Evolutionary conservation across 2,888 invertebrate genomes (phyloP), one percentile per base, ranked within the genome.

Genomic region (Camptogramma bilineatum): DNA sequence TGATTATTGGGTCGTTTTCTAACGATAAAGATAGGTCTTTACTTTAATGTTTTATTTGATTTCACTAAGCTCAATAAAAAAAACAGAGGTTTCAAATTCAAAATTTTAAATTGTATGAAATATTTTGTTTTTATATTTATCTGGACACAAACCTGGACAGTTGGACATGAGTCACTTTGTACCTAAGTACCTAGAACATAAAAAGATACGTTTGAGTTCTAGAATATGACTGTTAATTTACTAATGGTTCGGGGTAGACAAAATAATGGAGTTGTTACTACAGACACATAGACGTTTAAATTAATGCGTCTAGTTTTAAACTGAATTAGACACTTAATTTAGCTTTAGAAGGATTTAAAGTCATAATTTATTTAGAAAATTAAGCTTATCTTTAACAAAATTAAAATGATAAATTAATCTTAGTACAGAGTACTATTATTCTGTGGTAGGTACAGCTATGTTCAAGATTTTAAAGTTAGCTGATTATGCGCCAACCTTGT

Each of bases 241-340:
- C 46, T 59, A 64, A 55, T 54, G 53, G 39, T 13, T 21, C 56
- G 31, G 47, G 52, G 42, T 48, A 44, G 7, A 61, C 48, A 5
- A 53, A 56, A 57, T 64, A 60, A 60, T 64, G 18, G 48, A 34
- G 21, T 31, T 10, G 55, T 21, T 55, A 52, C 9, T 60, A 10
- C 17, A 47, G 54, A 51, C 54, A 52, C 58, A 48, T 10, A 39
- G 21, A 53, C 8, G 21, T 44, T 24, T 52, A 44, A 24, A 52
- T 46, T 54, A 53, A 68, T 54, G 42, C 7, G 46, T 73, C 74
- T 62, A 52, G 34, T 39, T 56, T 62, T 18, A 46, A 44, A 56
- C n/a, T 44, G 50, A 61, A 54, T 46, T 2, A 19, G 42, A 50
- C 44, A 44, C 34, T 8, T 39, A 19, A 24, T 48, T 54, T 44